Conservation (phyloP, 64 coral and sea anemone genomes). For the Platygyra sinensis region DNA sequence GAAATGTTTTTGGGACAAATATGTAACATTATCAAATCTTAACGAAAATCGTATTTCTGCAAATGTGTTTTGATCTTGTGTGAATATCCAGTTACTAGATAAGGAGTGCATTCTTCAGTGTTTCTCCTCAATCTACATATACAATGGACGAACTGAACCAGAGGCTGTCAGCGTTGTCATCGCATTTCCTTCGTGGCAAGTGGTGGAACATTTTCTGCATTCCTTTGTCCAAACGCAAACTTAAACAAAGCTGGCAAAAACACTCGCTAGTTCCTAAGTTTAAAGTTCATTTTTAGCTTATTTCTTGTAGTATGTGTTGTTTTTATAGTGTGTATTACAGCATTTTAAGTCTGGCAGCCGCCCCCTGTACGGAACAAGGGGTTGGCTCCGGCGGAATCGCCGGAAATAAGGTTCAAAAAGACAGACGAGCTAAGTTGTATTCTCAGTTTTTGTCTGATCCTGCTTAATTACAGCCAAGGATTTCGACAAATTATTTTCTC, state of each 20-base stretch:
- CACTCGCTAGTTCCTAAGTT: neutral
- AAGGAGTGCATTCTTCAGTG: neutral
- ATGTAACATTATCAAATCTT: neutral
- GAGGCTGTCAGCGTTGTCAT: too few species aligned
- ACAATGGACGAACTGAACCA: too few species aligned
- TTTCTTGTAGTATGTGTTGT: too few species aligned
- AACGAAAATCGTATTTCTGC: neutral
- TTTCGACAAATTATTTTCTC: constrained; percentile 21
- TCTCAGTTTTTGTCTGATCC: neutral
- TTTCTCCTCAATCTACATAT: neutral
- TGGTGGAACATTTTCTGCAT: neutral
- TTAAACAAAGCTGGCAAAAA: neutral
- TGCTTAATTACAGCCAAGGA: neutral
- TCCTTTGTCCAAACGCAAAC: neutral
- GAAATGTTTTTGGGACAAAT: neutral
- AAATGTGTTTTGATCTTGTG: neutral
- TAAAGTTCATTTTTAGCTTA: too few species aligned
- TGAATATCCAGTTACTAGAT: constrained; percentile 23
- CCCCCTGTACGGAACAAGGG: neutral
- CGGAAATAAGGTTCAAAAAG: constrained; percentile 13
- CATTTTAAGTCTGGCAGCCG: neutral
- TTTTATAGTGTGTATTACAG: neutral
- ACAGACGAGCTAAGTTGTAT: constrained; percentile 7
- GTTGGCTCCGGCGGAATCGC: neutral
- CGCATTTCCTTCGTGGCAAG: neutral